phyloP scores from a whole-genome alignment of 2,113 vertebrate genomes.

The Zootoca vivipara region DNA sequence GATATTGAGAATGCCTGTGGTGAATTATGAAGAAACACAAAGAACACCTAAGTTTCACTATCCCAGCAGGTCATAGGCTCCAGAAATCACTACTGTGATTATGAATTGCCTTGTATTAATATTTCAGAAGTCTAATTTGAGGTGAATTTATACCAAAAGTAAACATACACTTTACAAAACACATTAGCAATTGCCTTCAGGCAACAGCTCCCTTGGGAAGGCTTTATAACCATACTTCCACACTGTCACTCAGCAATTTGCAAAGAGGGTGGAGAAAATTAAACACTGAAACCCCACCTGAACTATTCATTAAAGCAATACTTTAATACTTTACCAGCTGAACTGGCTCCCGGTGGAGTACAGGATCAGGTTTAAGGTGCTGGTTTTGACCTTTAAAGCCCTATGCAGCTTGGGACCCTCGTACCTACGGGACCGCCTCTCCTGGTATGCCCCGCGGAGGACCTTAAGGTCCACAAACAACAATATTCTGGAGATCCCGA shows the following conservation, averaged over 20 bases:
- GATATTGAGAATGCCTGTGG: constrained; percentile 25
- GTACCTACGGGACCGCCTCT: no score
- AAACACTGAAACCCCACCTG: background rate
- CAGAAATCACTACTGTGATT: constrained; percentile 18
- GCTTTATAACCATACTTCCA: background rate
- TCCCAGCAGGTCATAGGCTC: constrained; percentile 45
- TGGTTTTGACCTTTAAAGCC: no score
- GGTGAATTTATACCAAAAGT: background rate
- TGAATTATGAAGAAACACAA: constrained; percentile 53
- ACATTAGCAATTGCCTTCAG: background rate
- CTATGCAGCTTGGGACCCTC: no score
- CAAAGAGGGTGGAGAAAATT: background rate
- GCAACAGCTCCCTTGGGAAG: background rate
- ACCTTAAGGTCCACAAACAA: no score
- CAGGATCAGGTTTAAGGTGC: no score
- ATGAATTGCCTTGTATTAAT: constrained; percentile 38
- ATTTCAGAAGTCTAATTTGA: constrained; percentile 56
- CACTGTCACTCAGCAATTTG: constrained; percentile 14
- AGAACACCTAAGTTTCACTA: constrained; percentile 41
- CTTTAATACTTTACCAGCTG: no score
- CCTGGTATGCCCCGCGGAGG: no score
- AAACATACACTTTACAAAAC: constrained; percentile 14
- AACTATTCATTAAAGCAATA: no score
- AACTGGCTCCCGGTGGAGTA: no score
- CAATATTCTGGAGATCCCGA: no score